These are phyloP conservation scores for Syncerus caffer DNA, from an alignment of 2,797 vertebrate species.

Conservation along the genomic window DNA sequence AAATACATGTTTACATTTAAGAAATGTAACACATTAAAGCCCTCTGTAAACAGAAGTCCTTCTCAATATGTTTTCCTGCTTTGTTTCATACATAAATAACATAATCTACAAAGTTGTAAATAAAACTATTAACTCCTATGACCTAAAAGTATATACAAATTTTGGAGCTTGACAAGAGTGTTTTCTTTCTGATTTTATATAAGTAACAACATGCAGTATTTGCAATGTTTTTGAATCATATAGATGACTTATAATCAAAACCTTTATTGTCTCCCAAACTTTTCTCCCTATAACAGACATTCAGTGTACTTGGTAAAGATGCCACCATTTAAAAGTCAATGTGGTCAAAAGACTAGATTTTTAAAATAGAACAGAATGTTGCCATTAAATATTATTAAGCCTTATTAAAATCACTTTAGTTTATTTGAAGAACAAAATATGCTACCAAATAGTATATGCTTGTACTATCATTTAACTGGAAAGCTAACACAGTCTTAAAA, in stretches of 20 bases:
- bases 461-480: background rate
- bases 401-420: conserved; percentile 5
- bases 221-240: background rate
- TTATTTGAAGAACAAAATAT: background rate
- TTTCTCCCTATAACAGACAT: background rate
- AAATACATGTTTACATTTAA: background rate
- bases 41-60: background rate
- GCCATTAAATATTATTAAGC: background rate
- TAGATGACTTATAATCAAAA: background rate
- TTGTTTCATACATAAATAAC: background rate
- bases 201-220: background rate
- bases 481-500: too few species aligned
- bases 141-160: conserved; percentile 23
- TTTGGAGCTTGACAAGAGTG: conserved; percentile 22
- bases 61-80: background rate
- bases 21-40: background rate
- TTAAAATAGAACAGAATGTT: background rate
- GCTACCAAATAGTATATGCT: background rate
- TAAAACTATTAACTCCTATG: conserved; percentile 21
- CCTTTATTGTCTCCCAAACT: background rate
- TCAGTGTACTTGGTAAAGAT: background rate
- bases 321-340: background rate
- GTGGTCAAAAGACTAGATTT: background rate
- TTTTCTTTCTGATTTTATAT: background rate
- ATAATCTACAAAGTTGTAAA: background rate